These are phyloP conservation scores for Hemibagrus guttatus DNA, from an alignment of 2,797 vertebrate species.

Conservation along the genomic window DNA sequence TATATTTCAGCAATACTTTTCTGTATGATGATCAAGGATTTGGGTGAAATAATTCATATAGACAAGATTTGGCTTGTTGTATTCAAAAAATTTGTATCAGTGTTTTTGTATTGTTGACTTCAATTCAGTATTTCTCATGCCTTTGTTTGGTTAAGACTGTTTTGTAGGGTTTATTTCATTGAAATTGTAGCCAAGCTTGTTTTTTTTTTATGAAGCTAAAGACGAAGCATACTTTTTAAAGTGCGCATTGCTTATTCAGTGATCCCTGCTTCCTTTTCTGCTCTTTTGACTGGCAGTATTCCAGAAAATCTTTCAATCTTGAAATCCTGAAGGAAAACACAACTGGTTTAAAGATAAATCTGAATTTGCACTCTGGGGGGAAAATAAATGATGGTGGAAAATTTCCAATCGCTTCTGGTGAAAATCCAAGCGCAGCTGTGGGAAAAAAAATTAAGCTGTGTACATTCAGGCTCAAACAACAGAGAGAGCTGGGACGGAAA, in stretches of 20 bases:
- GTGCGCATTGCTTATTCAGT: slow-evolving; percentile 1
- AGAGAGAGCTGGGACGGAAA: neutral
- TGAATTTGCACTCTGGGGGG: slow-evolving; percentile 34
- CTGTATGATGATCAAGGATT: slow-evolving; percentile 41
- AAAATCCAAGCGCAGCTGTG: slow-evolving; percentile 8
- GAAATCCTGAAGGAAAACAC: neutral
- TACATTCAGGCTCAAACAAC: neutral
- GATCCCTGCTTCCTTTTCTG: slow-evolving; percentile 1
- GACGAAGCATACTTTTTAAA: neutral
- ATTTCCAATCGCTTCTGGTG: slow-evolving; percentile 12
- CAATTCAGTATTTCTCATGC: slow-evolving; percentile 43
- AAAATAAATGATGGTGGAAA: slow-evolving; percentile 5
- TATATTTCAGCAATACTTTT: slow-evolving; percentile 54
- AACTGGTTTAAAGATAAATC: neutral
- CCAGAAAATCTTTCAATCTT: neutral
- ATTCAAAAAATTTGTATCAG: slow-evolving; percentile 23
- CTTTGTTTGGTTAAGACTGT: slow-evolving; percentile 53
- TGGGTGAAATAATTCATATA: slow-evolving; percentile 13
- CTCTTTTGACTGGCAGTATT: neutral
- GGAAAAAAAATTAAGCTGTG: slow-evolving; percentile 22
- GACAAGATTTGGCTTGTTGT: slow-evolving; percentile 38
- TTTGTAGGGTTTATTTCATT: slow-evolving; percentile 68
- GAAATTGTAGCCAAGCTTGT: slow-evolving; percentile 63
- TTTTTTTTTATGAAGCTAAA: no score
- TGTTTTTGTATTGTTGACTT: slow-evolving; percentile 55